phyloP scores from a whole-genome alignment of 2,797 vertebrate genomes.

The Borostomias antarcticus region DNA sequence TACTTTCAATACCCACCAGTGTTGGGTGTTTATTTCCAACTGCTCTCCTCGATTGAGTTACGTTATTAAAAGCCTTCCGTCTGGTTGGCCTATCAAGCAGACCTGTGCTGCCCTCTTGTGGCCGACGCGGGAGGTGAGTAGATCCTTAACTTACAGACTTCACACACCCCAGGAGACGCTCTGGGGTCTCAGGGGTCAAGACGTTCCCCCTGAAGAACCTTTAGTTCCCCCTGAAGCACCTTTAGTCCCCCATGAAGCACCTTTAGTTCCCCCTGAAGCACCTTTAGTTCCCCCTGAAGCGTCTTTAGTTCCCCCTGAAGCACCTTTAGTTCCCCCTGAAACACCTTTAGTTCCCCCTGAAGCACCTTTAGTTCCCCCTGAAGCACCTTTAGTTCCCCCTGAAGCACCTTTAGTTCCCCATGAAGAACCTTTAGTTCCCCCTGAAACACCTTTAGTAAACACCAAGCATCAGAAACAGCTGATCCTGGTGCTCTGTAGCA shows the following conservation, averaged over 20 bases:
- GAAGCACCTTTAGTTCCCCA: not conserved
- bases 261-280: not conserved
- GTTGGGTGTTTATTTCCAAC: not conserved
- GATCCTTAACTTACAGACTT: not conserved
- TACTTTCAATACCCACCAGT: too few species aligned
- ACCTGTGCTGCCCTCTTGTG: not conserved
- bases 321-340: not conserved
- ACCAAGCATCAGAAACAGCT: not conserved
- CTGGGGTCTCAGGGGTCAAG: too few species aligned
- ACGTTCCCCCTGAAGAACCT: not conserved
- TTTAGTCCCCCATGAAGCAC: too few species aligned
- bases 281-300: too few species aligned
- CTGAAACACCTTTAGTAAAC: not conserved
- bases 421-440: not conserved
- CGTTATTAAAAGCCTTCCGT: constrained; percentile 9
- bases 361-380: not conserved
- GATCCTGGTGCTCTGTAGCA: too few species aligned
- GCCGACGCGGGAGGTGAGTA: not conserved
- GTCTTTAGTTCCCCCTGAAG: too few species aligned
- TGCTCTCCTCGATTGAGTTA: not conserved
- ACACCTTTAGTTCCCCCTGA: not conserved
- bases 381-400: not conserved
- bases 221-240: not conserved
- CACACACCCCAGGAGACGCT: not conserved
- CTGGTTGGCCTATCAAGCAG: not conserved